Base-by-base conservation (phyloP, 1,140 invertebrate species). In the Cydia strobilella region DNA sequence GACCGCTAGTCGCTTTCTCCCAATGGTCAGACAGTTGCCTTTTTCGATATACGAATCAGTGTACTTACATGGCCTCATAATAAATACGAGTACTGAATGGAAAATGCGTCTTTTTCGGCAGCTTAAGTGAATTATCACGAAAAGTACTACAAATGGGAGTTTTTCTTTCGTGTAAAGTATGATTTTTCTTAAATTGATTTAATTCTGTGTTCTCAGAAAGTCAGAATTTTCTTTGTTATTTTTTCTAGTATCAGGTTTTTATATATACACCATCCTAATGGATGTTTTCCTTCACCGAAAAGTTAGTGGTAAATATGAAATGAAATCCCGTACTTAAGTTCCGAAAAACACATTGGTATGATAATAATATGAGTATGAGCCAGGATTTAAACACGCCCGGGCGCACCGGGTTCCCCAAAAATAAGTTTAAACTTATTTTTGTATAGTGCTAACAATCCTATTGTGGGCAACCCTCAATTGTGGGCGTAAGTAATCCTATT, bases 391-490 rank as follows among this genome's bases (percentile, higher is more conserved):
- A 54, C 51, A 4, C 51, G 10, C 12, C 5, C 51, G 51, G 51
- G 15, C n/a, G 6, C 51, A 0, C 3, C 51, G 10, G 51, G 5
- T 2, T n/a, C 0, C 3, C n/a, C 15, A 13, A 54, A 54, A 54
- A 54, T 54, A 54, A 54, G 51, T n/a, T 54, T 54, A 54, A 9
- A 54, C 51, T 18, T 54, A 54, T 45, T 45, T 45, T 7, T 18
- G 4, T 54, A 54, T 1, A 54, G 12, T 45, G 42, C 20, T 18
- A 54, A 54, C 12, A 18, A 54, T n/a, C 51, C n/a, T 54, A 54
- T 54, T 54, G n/a, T 54, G 51, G 51, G n/a, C n/a, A 54, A 54
- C 51, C 51, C 51, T 54, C 51, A 54, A 18, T 54, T 54, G n/a
- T 54, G 15, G n/a, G 42, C 3, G 42, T 12, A 6, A 13, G 51